Base-by-base conservation (phyloP, 2,113 vertebrate genomes). In the Hirundichthys speculiger region DNA sequence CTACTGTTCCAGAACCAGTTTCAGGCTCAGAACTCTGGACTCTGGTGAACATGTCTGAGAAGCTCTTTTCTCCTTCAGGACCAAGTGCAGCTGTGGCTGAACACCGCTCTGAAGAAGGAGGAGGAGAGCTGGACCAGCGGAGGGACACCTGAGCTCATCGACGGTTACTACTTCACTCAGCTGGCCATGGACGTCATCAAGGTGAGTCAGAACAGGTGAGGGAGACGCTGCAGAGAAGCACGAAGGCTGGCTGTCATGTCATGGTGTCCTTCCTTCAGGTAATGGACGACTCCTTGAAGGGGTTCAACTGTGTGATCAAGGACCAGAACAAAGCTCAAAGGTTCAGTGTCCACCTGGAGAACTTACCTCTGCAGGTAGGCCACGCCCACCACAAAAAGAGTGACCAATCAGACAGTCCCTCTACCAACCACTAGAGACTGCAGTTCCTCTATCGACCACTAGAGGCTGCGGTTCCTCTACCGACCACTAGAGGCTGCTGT, bases 161-260 rank as follows among this genome's bases (percentile, higher is more conserved):
- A 94, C 5, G 77, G 83, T 0, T 89, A 73, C 79, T 93, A 85
- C 77, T 93, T 94, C 85, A 95, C 93, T 6, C 92, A 94, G 8
- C 89, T 98, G 47, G 91, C 94, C n/a, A 85, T 96, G 2, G 92
- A 95, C 49, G 76, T 94, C 74, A 91, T 98, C 39, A 94, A 95
- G 95, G 95, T 96, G 88, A 48, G 66, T 8, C 27, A 27, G 27
- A 8, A 27, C 27, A 27, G 27, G 27, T 27, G 27, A 27, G 27
- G 8, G 27, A 8, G 27, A 8, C 27, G 4, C 8, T 3, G 27
- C 4, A 27, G 4, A 3, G 27, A 8, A 8, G 8, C 27, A 27
- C 27, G 3, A 8, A 8, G 8, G 27, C 27, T 27, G 27, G 8
- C 27, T 8, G 8, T 8, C 27, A 27, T 27, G 27, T 27, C 27